A percentile compares a stretch with the other conserved stretches of the same genome.
Conservation (phyloP, 1,140 invertebrate genomes). For the Galendromus occidentalis region DNA sequence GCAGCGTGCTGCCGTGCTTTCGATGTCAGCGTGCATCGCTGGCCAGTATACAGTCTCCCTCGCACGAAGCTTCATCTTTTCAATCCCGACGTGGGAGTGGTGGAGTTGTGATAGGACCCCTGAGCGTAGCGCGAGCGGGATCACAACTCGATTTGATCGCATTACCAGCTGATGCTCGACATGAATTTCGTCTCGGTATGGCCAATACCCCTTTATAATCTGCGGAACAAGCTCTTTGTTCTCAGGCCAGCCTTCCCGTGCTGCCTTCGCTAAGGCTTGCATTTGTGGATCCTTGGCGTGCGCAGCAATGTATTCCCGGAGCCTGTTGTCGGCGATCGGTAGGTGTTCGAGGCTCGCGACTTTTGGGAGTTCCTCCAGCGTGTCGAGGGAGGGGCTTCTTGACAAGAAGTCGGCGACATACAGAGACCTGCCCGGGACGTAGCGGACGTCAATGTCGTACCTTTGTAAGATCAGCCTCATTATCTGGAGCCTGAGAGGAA, state of each 20-base stretch:
- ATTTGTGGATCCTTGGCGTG: not conserved
- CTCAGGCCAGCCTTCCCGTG: conserved; percentile 17
- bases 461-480: conserved; percentile 27
- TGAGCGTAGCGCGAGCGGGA: conserved; percentile 20
- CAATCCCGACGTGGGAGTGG: conserved; percentile 23
- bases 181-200: conserved; percentile 20
- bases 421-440: conserved; percentile 26
- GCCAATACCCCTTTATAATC: conserved; percentile 13
- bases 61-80: too few relatives aligned
- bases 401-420: conserved; percentile 25
- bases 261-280: not conserved
- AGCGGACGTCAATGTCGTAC: conserved; percentile 28
- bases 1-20: too few relatives aligned
- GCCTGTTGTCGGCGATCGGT: too few relatives aligned
- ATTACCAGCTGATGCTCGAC: conserved; percentile 22
- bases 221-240: conserved; percentile 10
- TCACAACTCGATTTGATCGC: conserved; percentile 21
- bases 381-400: conserved; percentile 15
- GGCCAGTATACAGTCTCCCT: conserved; percentile 1
- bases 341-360: not conserved
- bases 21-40: too few relatives aligned
- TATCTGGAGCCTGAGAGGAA: conserved; percentile 27
- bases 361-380: conserved; percentile 12
- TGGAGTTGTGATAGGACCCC: conserved; percentile 23
- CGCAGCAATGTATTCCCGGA: too few relatives aligned